These are phyloP conservation scores for Mystacornis crossleyi DNA, from an alignment of 2,113 vertebrate genomes.

Conservation along the genomic window DNA sequence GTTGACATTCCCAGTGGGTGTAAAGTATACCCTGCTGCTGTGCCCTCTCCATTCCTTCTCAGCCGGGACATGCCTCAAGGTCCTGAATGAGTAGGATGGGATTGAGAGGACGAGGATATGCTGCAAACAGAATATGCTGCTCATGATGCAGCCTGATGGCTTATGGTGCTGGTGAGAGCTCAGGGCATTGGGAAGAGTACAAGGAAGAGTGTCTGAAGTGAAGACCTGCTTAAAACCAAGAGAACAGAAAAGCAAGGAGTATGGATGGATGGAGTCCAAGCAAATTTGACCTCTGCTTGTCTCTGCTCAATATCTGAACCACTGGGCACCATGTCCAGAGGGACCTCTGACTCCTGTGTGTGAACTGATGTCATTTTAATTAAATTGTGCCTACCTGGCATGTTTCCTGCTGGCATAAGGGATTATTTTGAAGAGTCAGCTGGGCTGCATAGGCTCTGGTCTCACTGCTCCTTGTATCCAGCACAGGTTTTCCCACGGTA, in stretches of 20 bases:
- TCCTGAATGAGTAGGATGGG: background rate
- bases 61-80: background rate
- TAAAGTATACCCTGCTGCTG: background rate
- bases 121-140: background rate
- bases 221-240: background rate
- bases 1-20: background rate
- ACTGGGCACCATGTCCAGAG: background rate
- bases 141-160: background rate
- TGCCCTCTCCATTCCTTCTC: background rate
- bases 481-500: background rate
- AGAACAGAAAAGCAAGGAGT: background rate
- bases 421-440: conserved; percentile 24
- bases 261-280: background rate
- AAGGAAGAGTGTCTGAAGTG: background rate
- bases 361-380: conserved; percentile 18
- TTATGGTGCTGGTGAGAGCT: background rate
- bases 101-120: background rate
- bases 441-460: background rate
- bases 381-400: conserved; percentile 52
- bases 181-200: background rate
- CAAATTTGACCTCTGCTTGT: background rate
- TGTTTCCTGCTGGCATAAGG: background rate
- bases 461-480: background rate
- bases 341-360: background rate
- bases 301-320: background rate